These are phyloP conservation scores for Cossypha caffra DNA, from an alignment of 2,797 vertebrate species.

Conservation along the genomic window DNA sequence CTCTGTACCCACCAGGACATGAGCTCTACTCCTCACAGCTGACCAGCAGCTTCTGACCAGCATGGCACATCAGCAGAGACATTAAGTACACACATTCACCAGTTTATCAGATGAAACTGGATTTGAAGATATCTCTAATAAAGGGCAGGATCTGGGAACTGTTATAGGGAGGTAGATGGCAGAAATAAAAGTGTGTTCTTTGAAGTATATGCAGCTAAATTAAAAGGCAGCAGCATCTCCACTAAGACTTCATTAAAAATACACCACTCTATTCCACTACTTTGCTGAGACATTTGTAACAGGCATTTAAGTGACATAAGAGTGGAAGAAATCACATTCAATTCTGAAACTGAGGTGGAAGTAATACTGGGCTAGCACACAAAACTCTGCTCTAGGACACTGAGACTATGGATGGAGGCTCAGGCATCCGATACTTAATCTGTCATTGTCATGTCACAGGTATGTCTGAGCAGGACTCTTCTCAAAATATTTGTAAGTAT, in stretches of 20 bases:
- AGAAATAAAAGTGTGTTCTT: background rate
- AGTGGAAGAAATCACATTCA: background rate
- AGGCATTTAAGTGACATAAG: background rate
- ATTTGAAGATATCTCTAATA: background rate
- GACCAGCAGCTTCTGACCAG: conserved; percentile 11
- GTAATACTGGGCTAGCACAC: background rate
- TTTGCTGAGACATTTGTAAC: background rate
- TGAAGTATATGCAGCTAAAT: background rate
- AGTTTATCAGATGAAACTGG: background rate
- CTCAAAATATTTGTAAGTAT: background rate
- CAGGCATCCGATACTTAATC: background rate
- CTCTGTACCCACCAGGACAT: background rate
- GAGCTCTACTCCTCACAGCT: background rate
- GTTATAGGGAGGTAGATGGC: background rate
- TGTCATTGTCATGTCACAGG: background rate
- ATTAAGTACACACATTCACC: background rate
- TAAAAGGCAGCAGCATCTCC: background rate
- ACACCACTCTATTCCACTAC: background rate
- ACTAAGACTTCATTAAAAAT: background rate
- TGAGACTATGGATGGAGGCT: background rate
- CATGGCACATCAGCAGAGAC: background rate
- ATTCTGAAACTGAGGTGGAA: background rate
- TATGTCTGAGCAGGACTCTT: background rate
- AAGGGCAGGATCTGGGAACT: background rate
- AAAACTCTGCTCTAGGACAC: background rate